These are phyloP conservation scores for Ditylenchus weischeri DNA, from an alignment of 2,888 invertebrate genomes.

Conservation along the genomic window DNA sequence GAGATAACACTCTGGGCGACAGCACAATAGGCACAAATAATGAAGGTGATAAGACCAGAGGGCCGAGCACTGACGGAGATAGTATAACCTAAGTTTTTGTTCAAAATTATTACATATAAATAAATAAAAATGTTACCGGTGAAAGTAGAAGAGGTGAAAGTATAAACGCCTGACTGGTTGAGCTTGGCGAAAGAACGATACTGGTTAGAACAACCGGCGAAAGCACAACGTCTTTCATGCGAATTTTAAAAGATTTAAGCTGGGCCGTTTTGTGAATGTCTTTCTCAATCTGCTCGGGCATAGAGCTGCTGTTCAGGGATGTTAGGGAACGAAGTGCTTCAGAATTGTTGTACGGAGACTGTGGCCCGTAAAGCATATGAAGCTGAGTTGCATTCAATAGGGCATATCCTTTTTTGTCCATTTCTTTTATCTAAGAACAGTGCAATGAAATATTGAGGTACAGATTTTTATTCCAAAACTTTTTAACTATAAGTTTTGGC, in stretches of 20 bases:
- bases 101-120: too few species aligned
- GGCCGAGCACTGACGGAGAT: slow-evolving; percentile 32
- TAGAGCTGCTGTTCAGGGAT: not conserved
- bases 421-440: slow-evolving; percentile 34
- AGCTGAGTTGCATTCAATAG: slow-evolving; percentile 45
- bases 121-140: slow-evolving; percentile 16
- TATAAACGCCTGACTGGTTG: slow-evolving; percentile 37
- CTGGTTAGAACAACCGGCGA: slow-evolving; percentile 42
- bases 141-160: slow-evolving; percentile 45
- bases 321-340: not conserved
- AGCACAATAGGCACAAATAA: slow-evolving; percentile 38
- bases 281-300: not conserved
- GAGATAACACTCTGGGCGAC: slow-evolving; percentile 26
- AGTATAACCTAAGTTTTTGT: slow-evolving; percentile 16
- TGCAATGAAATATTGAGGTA: too few species aligned
- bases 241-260: slow-evolving; percentile 28
- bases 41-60: slow-evolving; percentile 41
- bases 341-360: slow-evolving; percentile 42
- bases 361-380: slow-evolving; percentile 49
- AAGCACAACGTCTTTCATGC: slow-evolving; percentile 35
- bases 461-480: too few species aligned
- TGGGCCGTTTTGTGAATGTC: slow-evolving; percentile 34
- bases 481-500: too few species aligned
- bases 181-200: slow-evolving; percentile 14
- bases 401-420: slow-evolving; percentile 48